phyloP scores from a whole-genome alignment of 2,888 invertebrate genomes.

The Rhogogaster chlorosoma region DNA sequence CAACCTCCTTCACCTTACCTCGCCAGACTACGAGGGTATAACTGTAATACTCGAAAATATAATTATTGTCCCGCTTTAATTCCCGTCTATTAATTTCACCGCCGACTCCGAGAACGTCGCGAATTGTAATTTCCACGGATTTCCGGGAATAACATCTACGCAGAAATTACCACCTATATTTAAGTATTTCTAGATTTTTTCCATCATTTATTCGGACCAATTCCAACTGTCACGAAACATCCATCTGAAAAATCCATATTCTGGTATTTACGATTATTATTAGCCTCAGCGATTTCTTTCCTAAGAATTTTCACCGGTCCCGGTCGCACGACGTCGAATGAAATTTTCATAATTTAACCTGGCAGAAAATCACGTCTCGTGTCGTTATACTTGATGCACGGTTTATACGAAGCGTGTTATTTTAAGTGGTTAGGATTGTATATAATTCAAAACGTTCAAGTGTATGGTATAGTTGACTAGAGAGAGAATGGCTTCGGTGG shows the following conservation, averaged over 20 bases:
- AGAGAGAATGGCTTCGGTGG: conserved; percentile 66
- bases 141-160: background rate
- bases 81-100: background rate
- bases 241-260: too few relatives aligned
- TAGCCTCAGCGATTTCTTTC: background rate
- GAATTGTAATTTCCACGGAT: conserved; percentile 19
- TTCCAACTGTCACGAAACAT: background rate
- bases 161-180: background rate
- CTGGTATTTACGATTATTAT: background rate
- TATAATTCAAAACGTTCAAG: conserved; percentile 69
- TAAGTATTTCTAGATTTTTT: background rate
- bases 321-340: background rate
- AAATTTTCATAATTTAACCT: conserved; percentile 7
- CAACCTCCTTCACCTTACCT: background rate
- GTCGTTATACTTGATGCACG: conserved; percentile 69
- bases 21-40: background rate
- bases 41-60: background rate
- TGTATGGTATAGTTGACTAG: conserved; percentile 52
- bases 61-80: background rate
- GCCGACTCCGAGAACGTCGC: background rate
- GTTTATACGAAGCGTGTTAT: conserved; percentile 76
- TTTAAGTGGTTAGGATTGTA: conserved; percentile 75
- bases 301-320: background rate
- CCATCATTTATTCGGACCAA: background rate
- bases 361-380: conserved; percentile 74